Base-by-base conservation (phyloP, 2,113 vertebrate species). In the Psilopogon haemacephalus region DNA sequence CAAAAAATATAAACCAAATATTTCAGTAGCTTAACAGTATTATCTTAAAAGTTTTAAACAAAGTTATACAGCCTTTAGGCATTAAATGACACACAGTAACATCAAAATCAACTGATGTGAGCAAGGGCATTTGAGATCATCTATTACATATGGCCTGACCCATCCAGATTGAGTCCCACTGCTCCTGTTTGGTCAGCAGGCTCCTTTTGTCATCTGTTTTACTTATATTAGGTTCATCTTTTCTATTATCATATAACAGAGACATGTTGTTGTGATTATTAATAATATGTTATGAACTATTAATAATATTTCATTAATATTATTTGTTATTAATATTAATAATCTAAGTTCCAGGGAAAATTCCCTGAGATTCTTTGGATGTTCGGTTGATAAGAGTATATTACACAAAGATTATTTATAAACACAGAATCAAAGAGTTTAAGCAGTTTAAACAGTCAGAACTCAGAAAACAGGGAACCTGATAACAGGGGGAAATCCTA, bases 191-290 rank as follows among this genome's bases (percentile, higher is more conserved):
- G 94, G 86, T 97, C 96, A 97, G 92, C 84, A 96, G 85, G 28
- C 88, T 93, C 50, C 26, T 96, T 95, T 84, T 80, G 79, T 93
- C 76, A 90, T 95, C 96, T 97, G 91, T n/a, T 97, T 97, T 92
- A 88, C 56, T 83, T 58, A 11, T 12, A 94, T 38, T 94, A 40
- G 50, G 28, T 96, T 35, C 72, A 77, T 85, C 37, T 76, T 96
- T 95, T 93, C 65, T 92, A n/a, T 84, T 63, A 40, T 81, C 94
- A 56, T 86, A 33, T 30, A 84, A 35, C 12, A 63, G 15, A 78
- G 20, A 89, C 75, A 74, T n/a, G n/a, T n/a, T n/a, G n/a, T n/a
- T n/a, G n/a, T n/a, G n/a, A n/a, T n/a, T n/a, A n/a, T n/a, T n/a
- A n/a, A n/a, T n/a, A n/a, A n/a, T n/a, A n/a, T n/a, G n/a, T n/a